phyloP scores from a whole-genome alignment of 2,888 invertebrate genomes.

The Xanthorhoe spadicearia region DNA sequence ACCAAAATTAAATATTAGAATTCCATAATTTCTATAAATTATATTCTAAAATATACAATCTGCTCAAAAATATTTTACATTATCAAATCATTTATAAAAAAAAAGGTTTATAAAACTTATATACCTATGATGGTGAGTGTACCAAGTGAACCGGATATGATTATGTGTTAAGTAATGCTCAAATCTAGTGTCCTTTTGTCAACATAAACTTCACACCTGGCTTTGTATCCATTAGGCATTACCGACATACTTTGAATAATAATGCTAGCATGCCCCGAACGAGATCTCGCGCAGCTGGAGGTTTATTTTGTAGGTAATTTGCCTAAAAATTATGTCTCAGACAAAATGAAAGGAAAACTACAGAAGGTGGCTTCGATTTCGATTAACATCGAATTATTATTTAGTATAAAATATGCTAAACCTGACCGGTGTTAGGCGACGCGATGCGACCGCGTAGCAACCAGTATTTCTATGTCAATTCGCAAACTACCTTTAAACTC shows the following conservation, averaged over 20 bases:
- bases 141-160: background rate
- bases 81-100: too few relatives aligned
- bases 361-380: constrained; percentile 21
- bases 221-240: background rate
- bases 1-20: too few relatives aligned
- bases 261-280: too few relatives aligned
- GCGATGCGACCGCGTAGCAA: constrained; percentile 20
- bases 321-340: background rate
- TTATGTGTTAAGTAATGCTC: background rate
- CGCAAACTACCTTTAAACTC: constrained; percentile 8
- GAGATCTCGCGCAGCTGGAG: too few relatives aligned
- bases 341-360: constrained; percentile 26
- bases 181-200: background rate
- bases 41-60: too few relatives aligned
- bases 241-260: background rate
- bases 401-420: constrained; percentile 31
- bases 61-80: too few relatives aligned
- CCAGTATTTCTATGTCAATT: constrained; percentile 18
- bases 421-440: constrained; percentile 8
- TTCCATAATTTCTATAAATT: too few relatives aligned
- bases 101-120: background rate
- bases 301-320: too few relatives aligned
- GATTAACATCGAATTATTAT: constrained; percentile 27
- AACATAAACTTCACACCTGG: background rate
- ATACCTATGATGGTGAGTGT: background rate